These are phyloP conservation scores for Stegodyphus dumicola DNA, from an alignment of 1,140 invertebrate genomes.

Conservation along the genomic window DNA sequence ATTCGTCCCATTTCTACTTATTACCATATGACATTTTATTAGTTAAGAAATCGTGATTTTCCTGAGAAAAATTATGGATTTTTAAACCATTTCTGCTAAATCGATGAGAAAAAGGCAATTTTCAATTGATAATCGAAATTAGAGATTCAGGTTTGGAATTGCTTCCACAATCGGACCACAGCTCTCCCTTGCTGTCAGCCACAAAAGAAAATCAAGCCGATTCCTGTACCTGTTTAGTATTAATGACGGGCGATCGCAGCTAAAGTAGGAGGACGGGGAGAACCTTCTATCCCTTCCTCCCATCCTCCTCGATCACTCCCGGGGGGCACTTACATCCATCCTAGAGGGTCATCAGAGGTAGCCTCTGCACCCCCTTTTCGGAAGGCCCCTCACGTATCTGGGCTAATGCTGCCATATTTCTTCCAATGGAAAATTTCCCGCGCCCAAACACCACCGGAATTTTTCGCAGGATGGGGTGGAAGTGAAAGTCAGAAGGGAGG, in stretches of 20 bases:
- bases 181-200: too few species aligned
- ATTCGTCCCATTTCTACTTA: too few species aligned
- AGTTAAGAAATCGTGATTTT: too few species aligned
- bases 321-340: neutral
- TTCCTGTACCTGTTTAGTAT: constrained; percentile 39
- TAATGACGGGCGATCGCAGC: constrained; percentile 30
- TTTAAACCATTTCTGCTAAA: neutral
- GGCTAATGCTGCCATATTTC: constrained; percentile 43
- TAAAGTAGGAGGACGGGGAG: constrained; percentile 1
- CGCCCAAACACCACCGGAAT: constrained; percentile 26
- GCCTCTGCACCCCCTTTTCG: constrained; percentile 2
- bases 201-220: too few species aligned
- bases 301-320: neutral
- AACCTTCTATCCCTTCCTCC: constrained; percentile 1
- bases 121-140: too few species aligned
- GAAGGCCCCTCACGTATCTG: constrained; percentile 20
- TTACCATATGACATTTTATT: too few species aligned
- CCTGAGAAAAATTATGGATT: too few species aligned
- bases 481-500: neutral
- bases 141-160: neutral
- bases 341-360: constrained; percentile 26
- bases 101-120: too few species aligned
- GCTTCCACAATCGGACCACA: too few species aligned
- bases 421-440: constrained; percentile 45
- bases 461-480: constrained; percentile 2